Conservation (phyloP, 2,797 vertebrate genomes). For the Tenualosa thibaudeaui region DNA sequence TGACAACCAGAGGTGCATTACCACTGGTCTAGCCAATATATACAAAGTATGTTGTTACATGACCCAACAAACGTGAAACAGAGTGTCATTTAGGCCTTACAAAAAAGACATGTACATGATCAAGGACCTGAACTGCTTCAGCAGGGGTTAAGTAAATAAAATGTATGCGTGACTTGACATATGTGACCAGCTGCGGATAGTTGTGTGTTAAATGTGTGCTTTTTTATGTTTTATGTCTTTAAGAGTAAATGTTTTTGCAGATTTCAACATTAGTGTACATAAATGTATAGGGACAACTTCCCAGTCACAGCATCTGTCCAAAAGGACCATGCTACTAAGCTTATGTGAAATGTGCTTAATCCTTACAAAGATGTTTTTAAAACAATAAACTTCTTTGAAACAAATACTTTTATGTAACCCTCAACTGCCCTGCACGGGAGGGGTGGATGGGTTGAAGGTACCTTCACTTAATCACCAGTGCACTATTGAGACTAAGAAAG, state of each 20-base stretch:
- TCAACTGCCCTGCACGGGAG: background rate
- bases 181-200: background rate
- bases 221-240: background rate
- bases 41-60: background rate
- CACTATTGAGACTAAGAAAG: background rate
- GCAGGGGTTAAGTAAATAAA: background rate
- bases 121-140: background rate
- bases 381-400: background rate
- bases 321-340: background rate
- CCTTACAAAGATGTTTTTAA: background rate
- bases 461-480: background rate
- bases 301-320: background rate
- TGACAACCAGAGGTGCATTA: background rate
- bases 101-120: background rate
- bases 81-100: background rate
- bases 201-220: background rate
- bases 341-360: background rate
- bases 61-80: background rate
- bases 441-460: background rate
- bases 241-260: constrained; percentile 4
- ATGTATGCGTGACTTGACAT: background rate
- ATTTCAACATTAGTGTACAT: background rate
- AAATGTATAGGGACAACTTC: background rate
- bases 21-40: background rate
- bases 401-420: background rate